Conservation (phyloP, 2,113 vertebrate genomes). For the Leucosticte australis region DNA sequence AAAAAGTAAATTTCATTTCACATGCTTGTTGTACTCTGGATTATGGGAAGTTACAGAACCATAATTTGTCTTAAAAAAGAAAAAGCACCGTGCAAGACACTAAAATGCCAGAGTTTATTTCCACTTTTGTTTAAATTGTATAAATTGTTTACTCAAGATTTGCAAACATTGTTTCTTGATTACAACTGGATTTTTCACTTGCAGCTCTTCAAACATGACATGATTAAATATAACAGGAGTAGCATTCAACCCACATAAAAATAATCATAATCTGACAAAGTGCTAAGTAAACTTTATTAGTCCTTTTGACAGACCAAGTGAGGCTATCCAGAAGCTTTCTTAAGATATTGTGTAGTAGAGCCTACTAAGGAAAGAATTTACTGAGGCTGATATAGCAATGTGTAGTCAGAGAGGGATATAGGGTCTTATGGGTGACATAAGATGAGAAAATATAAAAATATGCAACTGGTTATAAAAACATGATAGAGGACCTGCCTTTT, state of each 20-base stretch:
- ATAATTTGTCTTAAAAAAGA: not conserved
- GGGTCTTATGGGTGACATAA: not conserved
- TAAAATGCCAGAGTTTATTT: not conserved
- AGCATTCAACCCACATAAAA: constrained; percentile 5
- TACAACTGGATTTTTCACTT: not conserved
- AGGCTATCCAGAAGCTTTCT: not conserved
- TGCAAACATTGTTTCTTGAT: not conserved
- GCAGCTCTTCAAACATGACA: not conserved
- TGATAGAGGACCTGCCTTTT: not conserved
- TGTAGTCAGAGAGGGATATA: not conserved
- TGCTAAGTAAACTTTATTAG: not conserved
- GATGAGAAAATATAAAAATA: not conserved
- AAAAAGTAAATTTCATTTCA: not conserved
- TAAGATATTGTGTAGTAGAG: not conserved
- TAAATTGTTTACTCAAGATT: not conserved
- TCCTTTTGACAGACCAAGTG: not conserved
- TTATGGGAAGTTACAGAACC: not conserved
- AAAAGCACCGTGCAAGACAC: not conserved
- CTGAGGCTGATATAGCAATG: not conserved
- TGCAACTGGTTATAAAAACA: not conserved
- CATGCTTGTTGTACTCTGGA: not conserved
- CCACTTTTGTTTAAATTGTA: not conserved
- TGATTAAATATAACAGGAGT: not conserved
- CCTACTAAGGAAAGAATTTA: not conserved
- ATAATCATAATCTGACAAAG: not conserved